These are phyloP conservation scores for Agrochola lota DNA, from an alignment of 2,888 invertebrate genomes.

Conservation along the genomic window DNA sequence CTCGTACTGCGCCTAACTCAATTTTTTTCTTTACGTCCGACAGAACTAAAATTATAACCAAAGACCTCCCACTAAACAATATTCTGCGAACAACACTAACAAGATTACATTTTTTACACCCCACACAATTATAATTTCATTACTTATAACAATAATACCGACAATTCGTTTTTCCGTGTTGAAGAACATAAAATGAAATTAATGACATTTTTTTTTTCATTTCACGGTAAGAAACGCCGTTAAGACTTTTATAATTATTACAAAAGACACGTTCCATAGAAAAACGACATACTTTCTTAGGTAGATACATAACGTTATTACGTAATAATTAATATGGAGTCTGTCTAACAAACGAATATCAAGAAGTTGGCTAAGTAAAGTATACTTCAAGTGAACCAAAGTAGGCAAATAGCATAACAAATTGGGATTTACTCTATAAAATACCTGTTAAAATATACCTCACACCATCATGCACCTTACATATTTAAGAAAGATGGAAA, in stretches of 20 bases:
- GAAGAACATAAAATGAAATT: slow-evolving; percentile 23
- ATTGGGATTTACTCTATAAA: background rate
- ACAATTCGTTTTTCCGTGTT: slow-evolving; percentile 36
- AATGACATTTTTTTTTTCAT: background rate
- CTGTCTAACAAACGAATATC: background rate
- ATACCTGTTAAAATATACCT: background rate
- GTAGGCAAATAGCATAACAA: background rate
- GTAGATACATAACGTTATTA: background rate
- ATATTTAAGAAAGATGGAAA: background rate
- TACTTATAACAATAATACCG: background rate
- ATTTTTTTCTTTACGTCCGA: too few species aligned
- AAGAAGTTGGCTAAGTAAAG: background rate
- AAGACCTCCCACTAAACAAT: background rate
- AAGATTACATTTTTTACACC: background rate
- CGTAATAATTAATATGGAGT: background rate
- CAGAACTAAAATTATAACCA: background rate
- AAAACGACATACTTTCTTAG: background rate
- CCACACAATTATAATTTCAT: slow-evolving; percentile 4
- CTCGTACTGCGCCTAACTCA: too few species aligned
- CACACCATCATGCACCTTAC: background rate
- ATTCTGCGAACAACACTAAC: background rate
- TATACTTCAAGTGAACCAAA: background rate
- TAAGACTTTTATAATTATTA: slow-evolving; percentile 21
- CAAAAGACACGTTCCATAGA: background rate
- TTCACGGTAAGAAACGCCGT: slow-evolving; percentile 3